Evolutionary conservation across 2,888 invertebrate genomes (phyloP), one percentile per base, ranked within the genome.

Genomic region (Dexiosoma caninum): DNA sequence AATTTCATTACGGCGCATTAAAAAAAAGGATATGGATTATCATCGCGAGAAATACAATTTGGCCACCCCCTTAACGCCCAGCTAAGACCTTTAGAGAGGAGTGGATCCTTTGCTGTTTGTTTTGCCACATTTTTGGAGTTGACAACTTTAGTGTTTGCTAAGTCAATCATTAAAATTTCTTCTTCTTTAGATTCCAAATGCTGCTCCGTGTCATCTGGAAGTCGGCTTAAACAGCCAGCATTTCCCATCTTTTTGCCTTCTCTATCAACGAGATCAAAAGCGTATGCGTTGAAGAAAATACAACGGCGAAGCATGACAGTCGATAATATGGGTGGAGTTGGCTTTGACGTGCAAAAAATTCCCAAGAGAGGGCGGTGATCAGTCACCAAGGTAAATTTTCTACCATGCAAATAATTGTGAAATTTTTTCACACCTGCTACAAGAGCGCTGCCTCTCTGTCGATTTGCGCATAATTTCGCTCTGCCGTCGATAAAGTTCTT

Each of bases 21-120:
- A 59, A 59, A 59, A 19, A 57, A 57, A 27, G 62, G 62, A 23
- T 69, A 78, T 2, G 78, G 30, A 19, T 57, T 27, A 19, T 81
- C 57, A 10, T 35, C 32, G 0, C 67, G 77, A 37, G 21, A 12
- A 9, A 81, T 9, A 19, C 16, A 42, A 5, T 70, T 67, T 19
- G 71, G 69, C 82, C 78, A 82, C 23, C 75, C 77, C 49, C 79
- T 80, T 77, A 77, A 82, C 74, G 82, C 66, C 75, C 72, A 78
- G 69, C 79, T 78, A 30, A 83, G 57, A 19, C 79, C 77, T 51
- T 75, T 82, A 16, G 66, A 51, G n/a, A 76, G 42, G 27, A 60
- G 35, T 14, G 57, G 44, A 51, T 72, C 12, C 8, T 74, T 78
- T 19, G 32, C 21, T 30, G 71, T 71, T 71, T 76, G 57, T 10